Conservation (phyloP, 2,797 vertebrate species). For the Echiichthys vipera region DNA sequence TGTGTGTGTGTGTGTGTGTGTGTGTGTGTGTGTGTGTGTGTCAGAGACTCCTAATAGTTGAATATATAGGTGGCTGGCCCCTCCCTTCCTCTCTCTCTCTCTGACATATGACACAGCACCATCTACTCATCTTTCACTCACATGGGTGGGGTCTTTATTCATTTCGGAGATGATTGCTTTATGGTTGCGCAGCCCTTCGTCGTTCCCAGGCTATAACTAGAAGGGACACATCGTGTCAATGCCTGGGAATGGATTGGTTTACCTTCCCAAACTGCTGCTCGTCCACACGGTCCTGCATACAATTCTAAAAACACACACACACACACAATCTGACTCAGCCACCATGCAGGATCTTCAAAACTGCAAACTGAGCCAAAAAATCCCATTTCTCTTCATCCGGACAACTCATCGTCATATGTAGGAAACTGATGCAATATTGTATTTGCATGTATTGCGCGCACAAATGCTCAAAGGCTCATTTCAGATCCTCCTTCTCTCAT, state of each 20-base stretch:
- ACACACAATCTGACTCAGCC: background rate
- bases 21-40: too few relatives aligned
- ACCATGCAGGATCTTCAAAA: background rate
- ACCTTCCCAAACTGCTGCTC: slow-evolving; percentile 31
- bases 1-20: too few relatives aligned
- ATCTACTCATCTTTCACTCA: slow-evolving; percentile 78
- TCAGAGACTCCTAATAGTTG: slow-evolving; percentile 45
- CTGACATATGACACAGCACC: slow-evolving; percentile 68
- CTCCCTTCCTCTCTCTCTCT: slow-evolving; percentile 1
- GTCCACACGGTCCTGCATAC: background rate
- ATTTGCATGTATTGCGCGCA: background rate
- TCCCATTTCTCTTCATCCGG: background rate
- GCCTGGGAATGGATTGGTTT: slow-evolving; percentile 61
- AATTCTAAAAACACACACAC: slow-evolving; percentile 7
- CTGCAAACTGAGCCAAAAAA: background rate
- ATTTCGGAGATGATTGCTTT: slow-evolving; percentile 76
- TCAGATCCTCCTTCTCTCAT: background rate
- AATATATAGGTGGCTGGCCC: slow-evolving; percentile 28
- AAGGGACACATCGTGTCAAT: slow-evolving; percentile 55
- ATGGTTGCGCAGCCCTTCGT: slow-evolving; percentile 41
- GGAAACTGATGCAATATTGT: slow-evolving; percentile 1
- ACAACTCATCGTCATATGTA: background rate
- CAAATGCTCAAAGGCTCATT: background rate
- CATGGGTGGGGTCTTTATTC: slow-evolving; percentile 76
- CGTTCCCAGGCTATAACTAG: slow-evolving; percentile 71